Base-by-base conservation (phyloP, 2,888 invertebrate species). In the Athalia rosae region DNA sequence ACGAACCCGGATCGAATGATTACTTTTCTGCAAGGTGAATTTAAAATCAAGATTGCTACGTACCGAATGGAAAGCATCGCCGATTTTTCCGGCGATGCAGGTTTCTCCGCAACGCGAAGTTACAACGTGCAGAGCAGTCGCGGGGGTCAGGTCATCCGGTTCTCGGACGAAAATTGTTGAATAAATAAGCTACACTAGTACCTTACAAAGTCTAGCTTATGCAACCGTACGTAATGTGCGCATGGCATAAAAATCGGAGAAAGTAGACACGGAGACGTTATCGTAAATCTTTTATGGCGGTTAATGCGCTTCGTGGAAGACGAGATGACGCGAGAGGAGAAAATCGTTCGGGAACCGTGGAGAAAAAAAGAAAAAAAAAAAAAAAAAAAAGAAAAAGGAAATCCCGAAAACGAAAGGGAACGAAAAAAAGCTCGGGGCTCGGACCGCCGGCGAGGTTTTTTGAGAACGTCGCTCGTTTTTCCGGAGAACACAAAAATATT, bases 401-500 rank as follows among this genome's bases (percentile, higher is more conserved):
- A 53, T 67, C 45, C 56, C 28, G 28, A 28, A 28, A 28, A 28
- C 28, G 28, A 28, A 28, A 28, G 28, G 28, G 28, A 28, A 28
- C 28, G 28, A 28, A 28, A 28, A 2, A 28, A 28, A 28, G 1
- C 28, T 28, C 4, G 61, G 15, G 28, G 28, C 4, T 3, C 61
- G 13, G 61, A 8, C 8, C 9, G 61, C 15, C 8, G 9, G 4
- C 13, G 8, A n/a, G 61, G 47, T 74, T 62, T 61, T 48, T 48
- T 45, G 74, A 74, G 41, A 50, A 41, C 28, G 28, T 28, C 28
- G 2, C 28, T 28, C 28, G 28, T 28, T 28, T 28, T 28, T 28
- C 28, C 61, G 41, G 41, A 61, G 74, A 74, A 62, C 61, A 74
- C 74, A 74, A 74, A 74, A 74, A 74, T 74, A 74, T 74, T 74